phyloP scores from a whole-genome alignment of 2,888 invertebrate genomes.

The Eupithecia exiguata region DNA sequence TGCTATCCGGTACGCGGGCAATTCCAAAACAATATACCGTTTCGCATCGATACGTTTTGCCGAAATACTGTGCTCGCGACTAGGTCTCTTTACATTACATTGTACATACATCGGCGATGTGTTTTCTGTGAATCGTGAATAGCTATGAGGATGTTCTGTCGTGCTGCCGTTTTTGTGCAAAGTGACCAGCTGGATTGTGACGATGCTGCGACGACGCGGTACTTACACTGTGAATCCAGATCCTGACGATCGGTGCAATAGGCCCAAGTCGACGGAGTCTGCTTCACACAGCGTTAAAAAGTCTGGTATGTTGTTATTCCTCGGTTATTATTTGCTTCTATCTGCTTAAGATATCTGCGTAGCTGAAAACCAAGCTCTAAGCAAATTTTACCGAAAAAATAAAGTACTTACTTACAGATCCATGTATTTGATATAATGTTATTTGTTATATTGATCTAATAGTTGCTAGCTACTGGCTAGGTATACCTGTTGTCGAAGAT shows the following conservation, averaged over 20 bases:
- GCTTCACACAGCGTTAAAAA: conserved; percentile 58
- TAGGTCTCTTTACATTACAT: conserved; percentile 39
- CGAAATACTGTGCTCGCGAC: conserved; percentile 46
- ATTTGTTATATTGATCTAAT: neutral
- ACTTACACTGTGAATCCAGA: conserved; percentile 77
- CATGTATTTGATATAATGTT: neutral
- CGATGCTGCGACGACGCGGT: conserved; percentile 75
- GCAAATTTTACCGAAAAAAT: too few relatives aligned
- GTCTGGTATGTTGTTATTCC: conserved; percentile 57
- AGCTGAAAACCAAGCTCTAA: conserved; percentile 1
- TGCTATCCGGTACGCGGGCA: conserved; percentile 60
- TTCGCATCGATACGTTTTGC: conserved; percentile 40
- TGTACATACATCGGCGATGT: conserved; percentile 25
- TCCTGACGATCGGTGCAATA: conserved; percentile 57
- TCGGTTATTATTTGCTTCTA: neutral
- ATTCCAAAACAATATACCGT: conserved; percentile 62
- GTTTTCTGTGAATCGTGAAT: conserved; percentile 34
- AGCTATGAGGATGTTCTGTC: conserved; percentile 41
- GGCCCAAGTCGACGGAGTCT: conserved; percentile 56
- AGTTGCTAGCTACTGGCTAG: conserved; percentile 10
- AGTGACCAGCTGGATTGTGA: conserved; percentile 48
- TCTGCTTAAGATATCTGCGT: neutral
- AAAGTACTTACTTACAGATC: neutral
- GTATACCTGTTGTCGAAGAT: conserved; percentile 20
- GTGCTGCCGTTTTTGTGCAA: conserved; percentile 32